phyloP scores from a whole-genome alignment of 2,888 invertebrate species.

The Dynastes tityus region DNA sequence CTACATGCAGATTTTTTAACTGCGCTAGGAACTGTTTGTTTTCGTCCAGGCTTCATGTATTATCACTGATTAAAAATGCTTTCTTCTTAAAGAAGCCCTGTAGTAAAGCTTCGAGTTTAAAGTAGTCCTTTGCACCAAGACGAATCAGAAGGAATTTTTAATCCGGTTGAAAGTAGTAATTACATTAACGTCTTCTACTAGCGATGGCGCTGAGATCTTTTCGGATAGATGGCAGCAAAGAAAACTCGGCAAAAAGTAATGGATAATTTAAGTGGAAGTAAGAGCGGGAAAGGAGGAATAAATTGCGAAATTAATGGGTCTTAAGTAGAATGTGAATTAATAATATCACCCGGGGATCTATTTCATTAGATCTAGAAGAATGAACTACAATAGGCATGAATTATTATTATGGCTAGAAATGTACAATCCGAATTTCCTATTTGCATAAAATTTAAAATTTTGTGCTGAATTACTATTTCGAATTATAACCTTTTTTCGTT shows the following conservation, averaged over 20 bases:
- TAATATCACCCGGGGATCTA: slow-evolving; percentile 22
- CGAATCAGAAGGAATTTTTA: slow-evolving; percentile 50
- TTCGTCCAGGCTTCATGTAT: not conserved
- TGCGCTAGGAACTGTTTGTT: not conserved
- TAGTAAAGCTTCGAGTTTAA: slow-evolving; percentile 5
- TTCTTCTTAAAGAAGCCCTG: slow-evolving; percentile 10
- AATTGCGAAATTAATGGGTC: slow-evolving; percentile 33
- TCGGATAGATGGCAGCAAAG: slow-evolving; percentile 39
- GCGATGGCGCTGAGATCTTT: slow-evolving; percentile 27
- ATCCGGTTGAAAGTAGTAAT: slow-evolving; percentile 51
- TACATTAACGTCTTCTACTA: slow-evolving; percentile 50
- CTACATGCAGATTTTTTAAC: not conserved
- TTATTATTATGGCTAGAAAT: slow-evolving; percentile 4
- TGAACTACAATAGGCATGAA: not conserved
- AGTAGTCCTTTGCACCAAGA: slow-evolving; percentile 7
- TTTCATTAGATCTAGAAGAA: slow-evolving; percentile 20
- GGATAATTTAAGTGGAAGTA: slow-evolving; percentile 39
- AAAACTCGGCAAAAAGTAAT: slow-evolving; percentile 32
- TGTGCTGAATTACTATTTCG: too few species aligned
- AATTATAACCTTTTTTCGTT: too few species aligned
- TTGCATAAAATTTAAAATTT: not conserved
- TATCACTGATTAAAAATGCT: slow-evolving; percentile 20
- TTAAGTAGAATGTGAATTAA: slow-evolving; percentile 41
- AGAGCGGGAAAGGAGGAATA: slow-evolving; percentile 27
- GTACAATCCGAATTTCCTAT: not conserved